Conservation (phyloP, 92 coral and sea anemone species). For the Blastomussa wellsi region DNA sequence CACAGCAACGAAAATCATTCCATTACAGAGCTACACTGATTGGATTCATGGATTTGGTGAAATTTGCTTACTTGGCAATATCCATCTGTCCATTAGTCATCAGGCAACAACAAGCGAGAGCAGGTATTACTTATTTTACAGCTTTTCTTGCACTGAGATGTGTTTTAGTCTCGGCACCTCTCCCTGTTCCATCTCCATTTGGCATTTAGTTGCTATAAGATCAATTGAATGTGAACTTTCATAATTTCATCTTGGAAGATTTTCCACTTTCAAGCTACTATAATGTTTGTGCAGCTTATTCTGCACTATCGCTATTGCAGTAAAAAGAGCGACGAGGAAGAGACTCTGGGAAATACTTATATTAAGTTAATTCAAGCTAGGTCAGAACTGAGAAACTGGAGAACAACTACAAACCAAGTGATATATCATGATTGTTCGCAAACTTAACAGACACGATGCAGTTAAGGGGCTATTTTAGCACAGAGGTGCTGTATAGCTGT, state of each 20-base stretch:
- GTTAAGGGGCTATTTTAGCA: not conserved
- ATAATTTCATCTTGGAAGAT: not conserved
- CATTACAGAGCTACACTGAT: not conserved
- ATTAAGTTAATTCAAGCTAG: too few species aligned
- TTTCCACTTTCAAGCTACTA: not conserved
- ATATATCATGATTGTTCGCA: not conserved
- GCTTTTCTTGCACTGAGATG: not conserved
- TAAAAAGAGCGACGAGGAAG: not conserved
- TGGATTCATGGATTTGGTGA: slow-evolving; percentile 14
- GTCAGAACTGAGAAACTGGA: not conserved
- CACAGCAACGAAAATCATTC: not conserved
- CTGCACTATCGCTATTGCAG: too few species aligned
- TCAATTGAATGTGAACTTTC: not conserved
- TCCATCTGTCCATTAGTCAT: not conserved
- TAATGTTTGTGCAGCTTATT: too few species aligned
- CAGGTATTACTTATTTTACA: not conserved
- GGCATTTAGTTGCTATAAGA: not conserved
- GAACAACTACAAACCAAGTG: not conserved
- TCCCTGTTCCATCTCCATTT: not conserved
- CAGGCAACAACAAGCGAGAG: not conserved
- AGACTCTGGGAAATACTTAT: not conserved
- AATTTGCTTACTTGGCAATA: not conserved
- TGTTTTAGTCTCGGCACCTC: not conserved
- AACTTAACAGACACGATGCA: too few species aligned
- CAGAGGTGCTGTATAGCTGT: not conserved